phyloP scores from a whole-genome alignment of 2,888 invertebrate genomes.

The Lysandra coridon region DNA sequence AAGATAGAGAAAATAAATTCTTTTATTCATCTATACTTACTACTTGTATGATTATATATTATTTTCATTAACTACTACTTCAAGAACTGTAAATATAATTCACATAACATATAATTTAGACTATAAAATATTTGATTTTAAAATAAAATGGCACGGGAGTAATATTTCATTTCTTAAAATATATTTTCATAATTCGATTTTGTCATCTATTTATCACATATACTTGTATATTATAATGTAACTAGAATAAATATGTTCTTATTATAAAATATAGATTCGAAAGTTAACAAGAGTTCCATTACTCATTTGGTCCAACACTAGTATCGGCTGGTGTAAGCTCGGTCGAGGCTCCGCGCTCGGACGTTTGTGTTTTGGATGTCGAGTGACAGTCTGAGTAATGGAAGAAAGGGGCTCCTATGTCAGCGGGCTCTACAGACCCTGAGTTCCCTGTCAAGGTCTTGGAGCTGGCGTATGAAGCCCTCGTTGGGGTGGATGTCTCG shows the following conservation, averaged over 20 bases:
- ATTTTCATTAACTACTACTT: neutral
- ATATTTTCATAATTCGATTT: conserved; percentile 4
- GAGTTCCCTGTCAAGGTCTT: conserved; percentile 83
- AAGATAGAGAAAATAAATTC: neutral
- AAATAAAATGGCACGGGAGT: conserved; percentile 64
- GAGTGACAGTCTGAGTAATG: conserved; percentile 53
- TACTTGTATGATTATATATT: neutral
- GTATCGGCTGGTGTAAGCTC: conserved; percentile 54
- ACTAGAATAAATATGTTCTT: conserved; percentile 28
- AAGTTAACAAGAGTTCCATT: conserved; percentile 23
- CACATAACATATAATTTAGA: conserved; percentile 44
- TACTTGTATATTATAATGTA: conserved; percentile 26
- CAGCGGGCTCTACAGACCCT: conserved; percentile 76
- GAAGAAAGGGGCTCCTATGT: conserved; percentile 59
- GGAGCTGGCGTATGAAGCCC: conserved; percentile 89
- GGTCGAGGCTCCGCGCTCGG: conserved; percentile 66
- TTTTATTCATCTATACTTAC: neutral
- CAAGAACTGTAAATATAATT: conserved; percentile 33
- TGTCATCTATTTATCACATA: conserved; percentile 28
- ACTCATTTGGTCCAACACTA: conserved; percentile 33
- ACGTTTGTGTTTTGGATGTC: conserved; percentile 49
- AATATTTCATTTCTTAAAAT: conserved; percentile 38
- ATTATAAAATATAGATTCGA: conserved; percentile 30
- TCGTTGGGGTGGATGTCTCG: conserved; percentile 89
- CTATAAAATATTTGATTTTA: conserved; percentile 45